Conservation (phyloP, 2,797 vertebrate genomes). For the Cossypha heuglini region DNA sequence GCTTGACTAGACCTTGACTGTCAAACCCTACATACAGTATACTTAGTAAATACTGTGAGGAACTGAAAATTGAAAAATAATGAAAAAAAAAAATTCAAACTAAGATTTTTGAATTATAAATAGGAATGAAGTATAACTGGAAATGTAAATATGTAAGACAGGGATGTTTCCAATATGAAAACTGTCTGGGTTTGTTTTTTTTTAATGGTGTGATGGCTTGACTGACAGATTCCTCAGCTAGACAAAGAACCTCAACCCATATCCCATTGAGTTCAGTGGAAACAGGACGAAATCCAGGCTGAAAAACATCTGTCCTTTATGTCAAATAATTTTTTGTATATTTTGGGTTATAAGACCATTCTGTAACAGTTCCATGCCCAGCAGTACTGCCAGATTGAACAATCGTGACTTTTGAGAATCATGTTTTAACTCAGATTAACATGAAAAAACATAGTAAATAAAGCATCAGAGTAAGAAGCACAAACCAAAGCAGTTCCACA, state of each 20-base stretch:
- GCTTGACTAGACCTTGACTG: neutral
- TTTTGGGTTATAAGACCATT: neutral
- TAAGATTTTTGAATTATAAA: neutral
- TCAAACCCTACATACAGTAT: neutral
- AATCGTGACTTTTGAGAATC: neutral
- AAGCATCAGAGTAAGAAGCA: neutral
- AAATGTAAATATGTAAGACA: neutral
- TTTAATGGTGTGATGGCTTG: constrained; percentile 28
- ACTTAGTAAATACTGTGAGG: neutral
- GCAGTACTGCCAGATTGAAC: neutral
- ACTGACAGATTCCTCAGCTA: constrained; percentile 57
- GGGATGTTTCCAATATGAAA: constrained; percentile 37
- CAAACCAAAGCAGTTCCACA: neutral
- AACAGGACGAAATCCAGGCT: constrained; percentile 22
- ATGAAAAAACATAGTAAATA: neutral
- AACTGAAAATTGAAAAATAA: constrained; percentile 13
- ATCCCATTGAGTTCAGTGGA: constrained; percentile 41
- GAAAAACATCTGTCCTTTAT: constrained; percentile 54
- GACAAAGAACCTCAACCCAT: constrained; percentile 34
- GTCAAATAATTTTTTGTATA: neutral
- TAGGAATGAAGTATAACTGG: constrained; percentile 7
- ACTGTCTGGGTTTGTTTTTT: neutral
- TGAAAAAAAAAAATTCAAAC: neutral
- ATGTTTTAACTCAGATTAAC: neutral
- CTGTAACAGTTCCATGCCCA: neutral